phyloP scores from a whole-genome alignment of 2,113 vertebrate species.

The Dasyurus viverrinus region DNA sequence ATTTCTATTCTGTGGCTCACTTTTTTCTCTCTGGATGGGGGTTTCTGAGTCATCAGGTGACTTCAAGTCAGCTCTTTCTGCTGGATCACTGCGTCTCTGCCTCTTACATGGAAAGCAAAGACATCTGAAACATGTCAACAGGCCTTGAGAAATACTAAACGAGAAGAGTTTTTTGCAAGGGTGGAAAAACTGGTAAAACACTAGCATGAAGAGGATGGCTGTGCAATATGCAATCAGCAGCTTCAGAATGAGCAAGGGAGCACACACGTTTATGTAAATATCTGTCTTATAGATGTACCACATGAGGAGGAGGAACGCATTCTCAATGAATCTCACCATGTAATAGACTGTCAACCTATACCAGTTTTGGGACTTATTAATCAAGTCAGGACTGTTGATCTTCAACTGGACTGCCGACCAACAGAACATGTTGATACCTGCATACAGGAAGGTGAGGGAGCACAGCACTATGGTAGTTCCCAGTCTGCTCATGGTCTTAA shows the following conservation, averaged over 20 bases:
- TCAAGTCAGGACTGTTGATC: conserved; percentile 93
- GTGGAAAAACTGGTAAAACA: conserved; percentile 97
- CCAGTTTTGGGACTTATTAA: conserved; percentile 96
- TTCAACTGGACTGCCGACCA: conserved; percentile 97
- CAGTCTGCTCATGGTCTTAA: conserved; percentile 93
- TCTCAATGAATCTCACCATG: conserved; percentile 93
- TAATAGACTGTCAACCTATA: conserved; percentile 92
- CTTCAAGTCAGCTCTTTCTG: conserved; percentile 77
- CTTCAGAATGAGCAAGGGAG: conserved; percentile 91
- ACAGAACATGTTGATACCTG: conserved; percentile 99
- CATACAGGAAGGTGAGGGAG: conserved; percentile 95
- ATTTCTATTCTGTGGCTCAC: conserved; percentile 82
- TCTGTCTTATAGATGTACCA: conserved; percentile 94
- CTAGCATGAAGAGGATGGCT: conserved; percentile 94
- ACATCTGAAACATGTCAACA: conserved; percentile 87
- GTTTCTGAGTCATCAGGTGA: conserved; percentile 64
- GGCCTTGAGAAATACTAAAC: conserved; percentile 88
- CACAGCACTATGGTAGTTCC: conserved; percentile 94
- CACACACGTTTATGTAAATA: conserved; percentile 90
- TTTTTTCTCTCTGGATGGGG: conserved; percentile 72
- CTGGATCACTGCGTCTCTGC: conserved; percentile 58
- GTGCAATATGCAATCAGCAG: conserved; percentile 90
- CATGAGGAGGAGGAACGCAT: conserved; percentile 91
- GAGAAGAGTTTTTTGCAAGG: conserved; percentile 96
- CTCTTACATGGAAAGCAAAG: conserved; percentile 82